Base-by-base conservation (phyloP, 2,113 vertebrate genomes). In the Epinephelus cyanopodus region DNA sequence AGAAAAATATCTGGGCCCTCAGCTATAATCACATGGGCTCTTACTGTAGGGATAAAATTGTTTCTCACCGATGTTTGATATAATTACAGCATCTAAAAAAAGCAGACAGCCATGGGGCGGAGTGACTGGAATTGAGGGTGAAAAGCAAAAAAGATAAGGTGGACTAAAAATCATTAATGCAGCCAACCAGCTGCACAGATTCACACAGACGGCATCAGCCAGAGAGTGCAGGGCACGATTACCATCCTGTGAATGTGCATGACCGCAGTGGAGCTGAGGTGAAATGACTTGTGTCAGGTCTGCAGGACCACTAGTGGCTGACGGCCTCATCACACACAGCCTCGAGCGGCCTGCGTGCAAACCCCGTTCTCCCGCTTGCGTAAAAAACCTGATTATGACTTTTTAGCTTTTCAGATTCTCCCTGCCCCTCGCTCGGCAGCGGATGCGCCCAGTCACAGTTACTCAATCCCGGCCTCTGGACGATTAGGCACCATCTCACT, bases 281-380 rank as follows among this genome's bases (percentile, higher is more conserved):
- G 92, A 93, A 91, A 92, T 87, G 92, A 93, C 90, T 93, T 92
- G 86, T 93, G 91, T 93, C 92, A 88, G 60, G 80, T 91, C 85
- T 71, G 84, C 33, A 19, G 82, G 84, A 86, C 77, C 71, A 83
- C 78, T 64, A 87, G 88, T 78, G 64, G 77, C 81, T 90, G 91
- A 91, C 12, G 77, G 85, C 86, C 65, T 91, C 84, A 64, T 84
- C 74, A 12, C 78, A 58, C 67, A 75, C 65, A 71, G 82, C 90
- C 81, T 45, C 0, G 1, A 91, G 89, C 86, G 0, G 27, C 47
- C 69, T 1, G 5, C 18, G 39, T 69, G 63, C 85, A 67, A 79
- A 37, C 25, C 47, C 2, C 1, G 48, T 72, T 84, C 19, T 5
- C 25, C 74, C 25, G 70, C 78, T 77, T 84, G 81, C n/a, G 17